These are phyloP conservation scores for Chromoteleia sp. DNA, from an alignment of 2,888 invertebrate genomes.

Conservation along the genomic window DNA sequence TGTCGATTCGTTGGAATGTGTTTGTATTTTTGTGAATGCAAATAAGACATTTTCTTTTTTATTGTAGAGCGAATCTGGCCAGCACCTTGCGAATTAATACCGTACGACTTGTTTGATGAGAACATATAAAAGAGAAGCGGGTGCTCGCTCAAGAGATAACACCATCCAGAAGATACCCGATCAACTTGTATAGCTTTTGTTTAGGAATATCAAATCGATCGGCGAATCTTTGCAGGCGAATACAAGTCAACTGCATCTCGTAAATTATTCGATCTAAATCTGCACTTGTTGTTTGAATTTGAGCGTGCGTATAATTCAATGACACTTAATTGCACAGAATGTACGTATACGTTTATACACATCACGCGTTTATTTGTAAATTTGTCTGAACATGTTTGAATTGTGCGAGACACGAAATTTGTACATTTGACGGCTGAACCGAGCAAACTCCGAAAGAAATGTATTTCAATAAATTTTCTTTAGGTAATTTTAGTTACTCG, in stretches of 20 bases:
- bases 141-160: conserved; percentile 33
- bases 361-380: conserved; percentile 64
- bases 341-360: conserved; percentile 40
- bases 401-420: conserved; percentile 29
- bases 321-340: conserved; percentile 66
- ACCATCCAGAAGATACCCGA: not conserved
- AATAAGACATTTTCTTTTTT: conserved; percentile 28
- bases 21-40: not conserved
- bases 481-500: not conserved
- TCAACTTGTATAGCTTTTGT: conserved; percentile 9
- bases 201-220: conserved; percentile 18
- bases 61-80: conserved; percentile 78
- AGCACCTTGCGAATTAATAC: conserved; percentile 74
- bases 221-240: conserved; percentile 22
- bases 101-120: conserved; percentile 68
- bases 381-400: conserved; percentile 40
- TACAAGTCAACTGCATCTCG: conserved; percentile 20
- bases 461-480: not conserved
- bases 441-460: conserved; percentile 24
- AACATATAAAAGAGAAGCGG: conserved; percentile 28
- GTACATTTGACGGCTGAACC: conserved; percentile 28
- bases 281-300: conserved; percentile 43
- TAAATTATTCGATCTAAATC: conserved; percentile 31
- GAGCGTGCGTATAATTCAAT: conserved; percentile 45
- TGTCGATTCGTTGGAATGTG: not conserved